Percentiles rank a stretch among this genome's conserved stretches.
These are phyloP conservation scores for Pocillopora damicornis DNA, from an alignment of 64 coral and sea anemone species.

Conservation along the genomic window DNA sequence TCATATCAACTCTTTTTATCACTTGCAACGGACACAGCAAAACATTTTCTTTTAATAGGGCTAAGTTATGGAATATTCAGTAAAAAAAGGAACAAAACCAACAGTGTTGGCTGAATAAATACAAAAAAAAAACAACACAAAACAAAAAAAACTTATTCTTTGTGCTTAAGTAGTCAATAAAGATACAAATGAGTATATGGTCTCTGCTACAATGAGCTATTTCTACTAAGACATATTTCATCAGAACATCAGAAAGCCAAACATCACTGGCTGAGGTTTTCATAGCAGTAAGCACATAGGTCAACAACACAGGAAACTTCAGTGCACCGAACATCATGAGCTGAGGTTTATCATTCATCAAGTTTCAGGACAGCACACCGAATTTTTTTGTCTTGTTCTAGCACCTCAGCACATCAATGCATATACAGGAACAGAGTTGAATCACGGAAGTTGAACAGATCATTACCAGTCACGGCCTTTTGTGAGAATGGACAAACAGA, in stretches of 20 bases:
- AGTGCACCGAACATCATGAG: constrained; percentile 34
- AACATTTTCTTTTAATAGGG: constrained; percentile 28
- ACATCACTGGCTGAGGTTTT: constrained; percentile 27
- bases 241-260: constrained; percentile 22
- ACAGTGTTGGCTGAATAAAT: background rate
- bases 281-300: constrained; percentile 13
- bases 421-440: constrained; percentile 22
- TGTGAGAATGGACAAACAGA: constrained; percentile 47
- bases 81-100: too few relatives aligned
- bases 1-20: background rate
- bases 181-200: too few relatives aligned
- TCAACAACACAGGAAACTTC: constrained; percentile 29
- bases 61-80: background rate
- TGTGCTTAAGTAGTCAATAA: too few relatives aligned
- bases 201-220: too few relatives aligned
- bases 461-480: constrained; percentile 4
- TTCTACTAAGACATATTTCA: too few relatives aligned
- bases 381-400: constrained; percentile 19
- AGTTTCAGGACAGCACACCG: constrained; percentile 12
- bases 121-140: background rate
- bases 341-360: constrained; percentile 27
- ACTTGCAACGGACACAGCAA: constrained; percentile 40
- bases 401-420: constrained; percentile 28
- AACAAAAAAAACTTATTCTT: background rate
- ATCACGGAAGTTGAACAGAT: constrained; percentile 6